Percentiles rank a stretch among this genome's conserved stretches.
Conservation (phyloP, 2,797 vertebrate genomes). For the Sarcophilus harrisii region DNA sequence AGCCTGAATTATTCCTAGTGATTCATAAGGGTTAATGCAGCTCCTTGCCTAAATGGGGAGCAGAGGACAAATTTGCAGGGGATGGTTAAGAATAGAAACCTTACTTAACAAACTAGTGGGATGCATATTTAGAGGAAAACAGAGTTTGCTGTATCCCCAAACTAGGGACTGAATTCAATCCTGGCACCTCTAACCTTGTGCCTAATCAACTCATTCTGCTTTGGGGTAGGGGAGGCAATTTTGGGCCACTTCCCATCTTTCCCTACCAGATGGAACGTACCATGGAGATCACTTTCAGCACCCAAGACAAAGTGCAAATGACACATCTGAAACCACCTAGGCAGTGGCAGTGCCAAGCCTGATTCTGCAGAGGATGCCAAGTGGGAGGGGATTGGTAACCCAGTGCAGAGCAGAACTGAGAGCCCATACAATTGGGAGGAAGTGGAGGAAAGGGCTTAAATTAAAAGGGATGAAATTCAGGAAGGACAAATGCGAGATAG, state of each 20-base stretch:
- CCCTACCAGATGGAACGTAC: not conserved
- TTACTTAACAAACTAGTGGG: slow-evolving; percentile 1
- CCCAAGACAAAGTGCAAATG: not conserved
- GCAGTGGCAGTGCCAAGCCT: not conserved
- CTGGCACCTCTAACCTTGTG: not conserved
- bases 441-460: slow-evolving; percentile 31
- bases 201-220: not conserved
- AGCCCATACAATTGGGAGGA: slow-evolving; percentile 26
- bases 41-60: slow-evolving; percentile 11
- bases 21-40: not conserved
- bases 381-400: not conserved
- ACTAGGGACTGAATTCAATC: not conserved
- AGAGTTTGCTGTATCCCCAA: not conserved
- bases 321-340: not conserved
- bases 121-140: not conserved
- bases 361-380: not conserved
- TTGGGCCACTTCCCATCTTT: not conserved
- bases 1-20: not conserved
- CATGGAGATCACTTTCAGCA: not conserved
- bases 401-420: slow-evolving; percentile 8
- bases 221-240: not conserved
- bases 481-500: slow-evolving; percentile 34
- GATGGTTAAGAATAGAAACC: not conserved
- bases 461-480: slow-evolving; percentile 42
- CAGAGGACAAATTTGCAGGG: not conserved